A percentile compares a stretch with the other conserved stretches of the same genome.
phyloP scores from a whole-genome alignment of 2,113 vertebrate species.

The Microtus richardsoni region DNA sequence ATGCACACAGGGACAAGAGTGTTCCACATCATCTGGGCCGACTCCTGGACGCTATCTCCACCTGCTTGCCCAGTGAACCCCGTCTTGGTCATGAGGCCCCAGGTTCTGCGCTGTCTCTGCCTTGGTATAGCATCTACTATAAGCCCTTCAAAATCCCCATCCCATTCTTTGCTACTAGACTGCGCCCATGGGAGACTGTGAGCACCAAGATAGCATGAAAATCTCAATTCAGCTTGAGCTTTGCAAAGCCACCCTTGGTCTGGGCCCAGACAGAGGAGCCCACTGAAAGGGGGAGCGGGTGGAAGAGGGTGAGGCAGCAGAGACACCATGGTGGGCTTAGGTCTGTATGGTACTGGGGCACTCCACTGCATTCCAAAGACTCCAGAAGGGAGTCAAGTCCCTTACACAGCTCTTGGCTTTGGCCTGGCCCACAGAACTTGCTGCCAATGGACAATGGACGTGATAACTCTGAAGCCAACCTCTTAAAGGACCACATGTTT shows the following conservation, averaged over 20 bases:
- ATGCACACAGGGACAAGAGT: neutral
- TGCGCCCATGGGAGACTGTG: neutral
- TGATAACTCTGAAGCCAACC: neutral
- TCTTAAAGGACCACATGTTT: accelerated
- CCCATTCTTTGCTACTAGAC: neutral
- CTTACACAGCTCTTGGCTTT: neutral
- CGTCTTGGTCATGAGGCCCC: neutral
- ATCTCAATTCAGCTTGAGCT: neutral
- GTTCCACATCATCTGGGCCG: neutral
- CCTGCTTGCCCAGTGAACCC: neutral
- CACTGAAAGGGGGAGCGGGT: neutral
- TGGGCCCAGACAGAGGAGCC: neutral
- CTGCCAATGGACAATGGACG: too few species aligned
- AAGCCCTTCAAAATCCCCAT: neutral
- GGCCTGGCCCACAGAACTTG: neutral
- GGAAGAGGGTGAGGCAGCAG: neutral
- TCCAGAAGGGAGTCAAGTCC: neutral
- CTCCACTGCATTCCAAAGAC: neutral
- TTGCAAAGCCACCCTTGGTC: neutral
- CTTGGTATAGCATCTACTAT: neutral
- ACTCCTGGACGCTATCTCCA: neutral
- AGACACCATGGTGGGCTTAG: neutral
- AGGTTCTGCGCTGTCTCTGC: neutral
- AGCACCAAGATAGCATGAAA: neutral
- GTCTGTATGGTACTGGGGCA: neutral